These are phyloP conservation scores for Dastarcus helophoroides DNA, from an alignment of 2,888 invertebrate species.

Conservation along the genomic window DNA sequence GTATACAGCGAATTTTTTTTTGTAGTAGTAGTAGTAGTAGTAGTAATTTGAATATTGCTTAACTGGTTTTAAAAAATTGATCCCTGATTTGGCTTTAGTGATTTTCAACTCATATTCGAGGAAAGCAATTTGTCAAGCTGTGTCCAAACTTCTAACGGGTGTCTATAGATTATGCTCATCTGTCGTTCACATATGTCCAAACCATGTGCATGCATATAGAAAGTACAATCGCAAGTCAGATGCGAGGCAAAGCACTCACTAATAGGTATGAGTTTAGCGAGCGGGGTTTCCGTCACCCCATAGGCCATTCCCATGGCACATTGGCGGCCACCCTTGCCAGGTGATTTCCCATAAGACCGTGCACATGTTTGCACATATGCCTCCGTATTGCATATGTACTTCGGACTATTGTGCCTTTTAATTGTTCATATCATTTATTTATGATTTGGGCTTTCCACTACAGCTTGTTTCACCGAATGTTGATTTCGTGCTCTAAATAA, in stretches of 20 bases:
- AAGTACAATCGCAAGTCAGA: slow-evolving; percentile 11
- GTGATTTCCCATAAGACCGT: slow-evolving; percentile 41
- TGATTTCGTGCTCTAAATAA: slow-evolving; percentile 8
- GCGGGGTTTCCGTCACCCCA: slow-evolving; percentile 10
- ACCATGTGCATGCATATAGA: slow-evolving; percentile 9
- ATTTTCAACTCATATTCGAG: too few species aligned
- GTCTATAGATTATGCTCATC: too few species aligned
- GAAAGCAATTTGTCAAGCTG: too few species aligned
- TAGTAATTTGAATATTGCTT: too few species aligned
- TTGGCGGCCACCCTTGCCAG: slow-evolving; percentile 31
- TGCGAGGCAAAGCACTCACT: slow-evolving; percentile 10
- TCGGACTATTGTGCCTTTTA: slow-evolving; percentile 31
- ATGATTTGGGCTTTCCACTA: slow-evolving; percentile 31
- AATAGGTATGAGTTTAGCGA: slow-evolving; percentile 9
- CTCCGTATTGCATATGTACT: slow-evolving; percentile 28
- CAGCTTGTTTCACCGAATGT: slow-evolving; percentile 23
- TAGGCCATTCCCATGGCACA: slow-evolving; percentile 29
- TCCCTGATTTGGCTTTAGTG: too few species aligned
- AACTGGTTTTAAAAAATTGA: too few species aligned
- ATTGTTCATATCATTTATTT: slow-evolving; percentile 39
- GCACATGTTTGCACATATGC: slow-evolving; percentile 41
- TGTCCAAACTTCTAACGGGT: too few species aligned
- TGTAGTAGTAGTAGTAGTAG: too few species aligned
- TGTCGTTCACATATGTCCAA: slow-evolving; percentile 11
- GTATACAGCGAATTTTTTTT: too few species aligned